Conservation (phyloP, 2,888 invertebrate genomes). For the Ophonus ardosiacus region DNA sequence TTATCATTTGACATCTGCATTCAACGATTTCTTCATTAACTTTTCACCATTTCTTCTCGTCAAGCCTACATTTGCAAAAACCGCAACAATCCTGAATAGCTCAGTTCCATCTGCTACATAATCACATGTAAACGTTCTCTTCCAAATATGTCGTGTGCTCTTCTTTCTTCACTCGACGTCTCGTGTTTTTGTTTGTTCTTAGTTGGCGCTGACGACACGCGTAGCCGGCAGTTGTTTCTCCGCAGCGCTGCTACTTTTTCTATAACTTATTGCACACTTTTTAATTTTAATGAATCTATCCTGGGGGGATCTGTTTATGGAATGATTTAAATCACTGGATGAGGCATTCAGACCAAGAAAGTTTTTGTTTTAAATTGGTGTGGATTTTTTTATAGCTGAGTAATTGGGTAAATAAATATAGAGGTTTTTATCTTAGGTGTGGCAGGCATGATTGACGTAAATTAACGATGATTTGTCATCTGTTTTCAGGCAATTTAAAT, state of each 20-base stretch:
- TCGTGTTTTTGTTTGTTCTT: neutral
- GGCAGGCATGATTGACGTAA: neutral
- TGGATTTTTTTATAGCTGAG: neutral
- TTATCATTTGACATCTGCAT: too few relatives aligned
- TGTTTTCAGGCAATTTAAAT: neutral
- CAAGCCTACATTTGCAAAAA: neutral
- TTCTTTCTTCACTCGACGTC: neutral
- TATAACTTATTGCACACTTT: constrained; percentile 43
- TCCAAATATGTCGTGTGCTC: constrained; percentile 9
- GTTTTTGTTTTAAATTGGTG: neutral
- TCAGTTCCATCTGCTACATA: neutral
- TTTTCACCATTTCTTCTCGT: too few relatives aligned
- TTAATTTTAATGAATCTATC: constrained; percentile 49
- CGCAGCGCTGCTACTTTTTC: constrained; percentile 38
- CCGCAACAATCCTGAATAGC: neutral
- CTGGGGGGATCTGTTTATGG: constrained; percentile 18
- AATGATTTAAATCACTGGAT: constrained; percentile 37
- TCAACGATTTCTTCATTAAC: too few relatives aligned
- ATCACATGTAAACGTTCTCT: constrained; percentile 7
- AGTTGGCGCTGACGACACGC: constrained; percentile 15
- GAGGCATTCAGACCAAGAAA: neutral
- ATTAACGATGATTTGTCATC: neutral
- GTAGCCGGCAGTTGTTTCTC: constrained; percentile 8
- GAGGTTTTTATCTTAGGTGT: neutral
- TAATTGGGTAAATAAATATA: neutral